Conservation (phyloP, 2,113 vertebrate species). For the Paralichthys olivaceus region DNA sequence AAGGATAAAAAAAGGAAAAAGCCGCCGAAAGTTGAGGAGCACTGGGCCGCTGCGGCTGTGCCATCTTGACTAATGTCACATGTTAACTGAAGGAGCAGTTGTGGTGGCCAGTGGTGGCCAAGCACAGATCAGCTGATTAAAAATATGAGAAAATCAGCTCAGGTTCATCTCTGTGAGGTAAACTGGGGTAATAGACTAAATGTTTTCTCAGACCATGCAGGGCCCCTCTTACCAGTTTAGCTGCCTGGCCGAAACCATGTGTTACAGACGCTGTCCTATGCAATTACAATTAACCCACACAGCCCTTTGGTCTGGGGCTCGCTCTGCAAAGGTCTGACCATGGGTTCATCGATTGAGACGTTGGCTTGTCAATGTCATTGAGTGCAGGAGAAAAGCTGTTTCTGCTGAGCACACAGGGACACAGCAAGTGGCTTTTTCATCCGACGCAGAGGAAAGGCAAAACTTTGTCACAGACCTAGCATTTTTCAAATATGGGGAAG, state of each 20-base stretch:
- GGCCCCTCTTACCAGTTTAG: slow-evolving; percentile 30
- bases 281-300: slow-evolving; percentile 74
- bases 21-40: too few species aligned
- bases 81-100: not conserved
- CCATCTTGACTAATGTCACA: too few species aligned
- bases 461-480: slow-evolving; percentile 14
- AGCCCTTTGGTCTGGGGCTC: slow-evolving; percentile 51
- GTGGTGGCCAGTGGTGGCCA: not conserved
- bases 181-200: slow-evolving; percentile 33
- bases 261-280: slow-evolving; percentile 67
- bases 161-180: not conserved
- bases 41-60: too few species aligned
- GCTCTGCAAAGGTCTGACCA: slow-evolving; percentile 63
- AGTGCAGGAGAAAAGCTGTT: slow-evolving; percentile 58
- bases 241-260: slow-evolving; percentile 39
- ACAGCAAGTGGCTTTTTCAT: slow-evolving; percentile 38
- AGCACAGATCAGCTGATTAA: slow-evolving; percentile 7
- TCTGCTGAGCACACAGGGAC: slow-evolving; percentile 55
- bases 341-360: slow-evolving; percentile 61
- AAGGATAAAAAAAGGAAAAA: too few species aligned
- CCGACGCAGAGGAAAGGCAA: slow-evolving; percentile 3
- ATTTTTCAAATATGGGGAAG: slow-evolving; percentile 1
- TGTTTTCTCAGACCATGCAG: slow-evolving; percentile 10
- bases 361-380: slow-evolving; percentile 64
- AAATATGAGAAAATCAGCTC: not conserved